Evolutionary conservation across 2,888 invertebrate species (phyloP).

Genomic region (Dyspetes luteomarginatus): DNA sequence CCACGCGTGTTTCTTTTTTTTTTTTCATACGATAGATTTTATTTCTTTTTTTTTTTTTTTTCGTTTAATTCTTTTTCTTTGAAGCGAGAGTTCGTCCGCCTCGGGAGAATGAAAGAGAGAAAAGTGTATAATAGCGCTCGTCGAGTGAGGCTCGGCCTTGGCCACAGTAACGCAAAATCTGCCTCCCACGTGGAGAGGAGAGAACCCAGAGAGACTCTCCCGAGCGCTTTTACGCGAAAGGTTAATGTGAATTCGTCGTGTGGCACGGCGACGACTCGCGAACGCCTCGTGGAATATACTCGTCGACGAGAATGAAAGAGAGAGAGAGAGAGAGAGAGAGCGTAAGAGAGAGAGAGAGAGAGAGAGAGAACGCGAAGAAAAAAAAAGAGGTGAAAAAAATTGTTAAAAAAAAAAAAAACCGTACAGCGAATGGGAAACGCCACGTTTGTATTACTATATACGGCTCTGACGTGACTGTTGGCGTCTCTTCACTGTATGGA

Average conservation of each 20-base stretch:
- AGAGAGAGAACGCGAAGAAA: constrained; percentile 10
- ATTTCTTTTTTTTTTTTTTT: neutral
- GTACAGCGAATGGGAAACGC: constrained; percentile 7
- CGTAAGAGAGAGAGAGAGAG: constrained; percentile 32
- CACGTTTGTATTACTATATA: neutral
- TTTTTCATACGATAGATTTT: neutral
- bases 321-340: constrained; percentile 20
- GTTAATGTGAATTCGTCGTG: constrained; percentile 56
- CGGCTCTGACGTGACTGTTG: constrained; percentile 30
- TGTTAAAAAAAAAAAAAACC: constrained; percentile 4
- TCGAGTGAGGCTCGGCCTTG: constrained; percentile 42
- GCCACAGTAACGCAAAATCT: constrained; percentile 53
- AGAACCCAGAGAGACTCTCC: constrained; percentile 22
- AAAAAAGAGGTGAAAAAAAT: neutral
- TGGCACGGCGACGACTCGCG: constrained; percentile 32
- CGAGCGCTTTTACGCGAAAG: constrained; percentile 51
- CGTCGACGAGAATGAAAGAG: constrained; percentile 14
- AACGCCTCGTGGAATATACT: constrained; percentile 31
- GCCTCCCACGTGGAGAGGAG: constrained; percentile 55
- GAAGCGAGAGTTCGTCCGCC: neutral
- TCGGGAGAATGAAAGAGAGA: neutral
- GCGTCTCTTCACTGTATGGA: constrained; percentile 23
- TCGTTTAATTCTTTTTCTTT: neutral
- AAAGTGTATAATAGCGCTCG: constrained; percentile 6
- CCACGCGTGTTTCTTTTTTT: neutral